These are phyloP conservation scores for Aleiodes leptofemur DNA, from an alignment of 2,888 invertebrate species.

Conservation along the genomic window DNA sequence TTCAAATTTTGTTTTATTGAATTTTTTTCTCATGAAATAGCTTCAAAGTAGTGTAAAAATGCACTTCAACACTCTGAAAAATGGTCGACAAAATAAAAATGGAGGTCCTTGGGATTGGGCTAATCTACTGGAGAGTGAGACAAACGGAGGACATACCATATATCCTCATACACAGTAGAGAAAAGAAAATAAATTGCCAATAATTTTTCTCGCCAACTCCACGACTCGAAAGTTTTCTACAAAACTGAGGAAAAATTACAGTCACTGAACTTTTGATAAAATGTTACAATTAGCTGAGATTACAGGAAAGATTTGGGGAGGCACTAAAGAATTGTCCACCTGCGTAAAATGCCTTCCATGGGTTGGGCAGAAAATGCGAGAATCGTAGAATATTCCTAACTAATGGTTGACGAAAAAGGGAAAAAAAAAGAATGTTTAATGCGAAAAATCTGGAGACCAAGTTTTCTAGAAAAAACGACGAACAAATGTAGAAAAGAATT, in stretches of 20 bases:
- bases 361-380: neutral
- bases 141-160: slow-evolving; percentile 52
- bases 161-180: slow-evolving; percentile 41
- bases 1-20: neutral
- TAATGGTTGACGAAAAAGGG: slow-evolving; percentile 33
- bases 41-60: too few relatives aligned
- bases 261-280: too few relatives aligned
- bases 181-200: slow-evolving; percentile 54
- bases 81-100: slow-evolving; percentile 50
- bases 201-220: slow-evolving; percentile 48
- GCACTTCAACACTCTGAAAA: too few relatives aligned
- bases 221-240: neutral
- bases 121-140: slow-evolving; percentile 58
- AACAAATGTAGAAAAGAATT: neutral
- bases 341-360: slow-evolving; percentile 1
- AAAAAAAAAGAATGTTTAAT: neutral
- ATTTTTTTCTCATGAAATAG: neutral
- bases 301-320: neutral
- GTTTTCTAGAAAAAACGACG: slow-evolving; percentile 35
- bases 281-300: too few relatives aligned
- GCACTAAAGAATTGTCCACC: neutral
- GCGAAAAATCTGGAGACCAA: slow-evolving; percentile 26
- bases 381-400: slow-evolving; percentile 26
- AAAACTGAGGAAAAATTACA: neutral
- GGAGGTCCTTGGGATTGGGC: slow-evolving; percentile 47